Evolutionary conservation across 2,797 vertebrate genomes (phyloP).

Genomic region (Sylvia borin): DNA sequence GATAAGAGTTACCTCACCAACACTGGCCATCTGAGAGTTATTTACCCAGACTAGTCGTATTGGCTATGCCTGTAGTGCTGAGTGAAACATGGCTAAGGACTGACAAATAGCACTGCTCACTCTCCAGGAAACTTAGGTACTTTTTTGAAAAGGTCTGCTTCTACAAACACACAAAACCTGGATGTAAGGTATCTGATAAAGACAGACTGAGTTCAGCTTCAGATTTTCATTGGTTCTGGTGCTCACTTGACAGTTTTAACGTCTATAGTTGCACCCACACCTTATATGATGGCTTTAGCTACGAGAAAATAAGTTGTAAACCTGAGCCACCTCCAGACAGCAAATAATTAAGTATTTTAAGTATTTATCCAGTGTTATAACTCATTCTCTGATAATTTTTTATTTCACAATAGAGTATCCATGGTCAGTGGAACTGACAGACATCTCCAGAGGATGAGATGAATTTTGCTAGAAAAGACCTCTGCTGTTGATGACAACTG

Average conservation of each 20-base stretch:
- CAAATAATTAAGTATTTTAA: neutral
- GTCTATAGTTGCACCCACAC: neutral
- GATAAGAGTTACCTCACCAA: neutral
- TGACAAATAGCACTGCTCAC: neutral
- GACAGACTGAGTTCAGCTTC: neutral
- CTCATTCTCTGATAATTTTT: neutral
- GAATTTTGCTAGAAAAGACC: neutral
- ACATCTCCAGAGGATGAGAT: neutral
- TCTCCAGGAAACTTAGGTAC: neutral
- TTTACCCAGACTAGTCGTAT: neutral
- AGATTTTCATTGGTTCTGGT: neutral
- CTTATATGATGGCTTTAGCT: neutral
- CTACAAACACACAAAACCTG: neutral
- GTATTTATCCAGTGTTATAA: neutral
- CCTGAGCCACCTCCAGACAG: neutral
- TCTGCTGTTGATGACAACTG: neutral
- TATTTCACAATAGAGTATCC: neutral
- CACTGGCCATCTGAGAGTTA: neutral
- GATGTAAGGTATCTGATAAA: neutral
- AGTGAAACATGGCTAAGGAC: neutral
- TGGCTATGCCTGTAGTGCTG: neutral
- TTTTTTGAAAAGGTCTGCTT: neutral
- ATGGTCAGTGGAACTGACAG: neutral
- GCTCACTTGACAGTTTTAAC: neutral
- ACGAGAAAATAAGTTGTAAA: neutral